Base-by-base conservation (phyloP, 2,797 vertebrate species). In the Semotilus atromaculatus region DNA sequence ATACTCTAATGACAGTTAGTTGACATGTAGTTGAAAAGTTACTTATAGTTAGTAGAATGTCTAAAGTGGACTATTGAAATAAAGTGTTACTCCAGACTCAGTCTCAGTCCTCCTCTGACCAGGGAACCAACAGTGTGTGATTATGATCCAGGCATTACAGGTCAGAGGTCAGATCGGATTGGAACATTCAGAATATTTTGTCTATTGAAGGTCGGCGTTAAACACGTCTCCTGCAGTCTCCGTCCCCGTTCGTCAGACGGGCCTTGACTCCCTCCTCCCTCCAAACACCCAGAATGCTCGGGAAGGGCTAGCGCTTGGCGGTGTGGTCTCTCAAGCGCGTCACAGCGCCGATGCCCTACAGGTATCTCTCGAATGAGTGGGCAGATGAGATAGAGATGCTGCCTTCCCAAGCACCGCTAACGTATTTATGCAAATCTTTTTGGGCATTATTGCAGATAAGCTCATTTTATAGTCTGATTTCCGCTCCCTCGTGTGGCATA, bases 381-480 rank as follows among this genome's bases (percentile, higher is more conserved):
- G 95, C 89, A 94, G 93, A 93, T 86, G 90, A 93, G 90, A 94
- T 94, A 92, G 90, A 92, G 91, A 92, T 89, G 90, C 89, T 90
- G 92, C 93, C 93, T 94, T 90, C 92, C 91, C 91, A 89, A 92
- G 80, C 90, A 90, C 93, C 92, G 92, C 92, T 94, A 93, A 94
- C 89, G 90, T 92, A 89, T 95, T 95, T 96, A 95, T 95, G 94
- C 93, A 94, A 95, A 95, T 93, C 93, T 95, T 94, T 91, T 91
- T 90, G 93, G 94, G 94, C 92, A 94, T 95, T 95, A 94, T 95
- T 91, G 92, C 93, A 88, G 93, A 95, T 95, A 95, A 95, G 94
- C 95, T 94, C 91, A 94, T 96, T 96, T 95, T 94, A 93, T 94
- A 93, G 93, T 94, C 92, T 93, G 94, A 94, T 95, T 94, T 91